Percentiles rank a stretch among this genome's conserved stretches.
phyloP scores from a whole-genome alignment of 1,140 invertebrate species.

The Brachionus rotundiformis region DNA sequence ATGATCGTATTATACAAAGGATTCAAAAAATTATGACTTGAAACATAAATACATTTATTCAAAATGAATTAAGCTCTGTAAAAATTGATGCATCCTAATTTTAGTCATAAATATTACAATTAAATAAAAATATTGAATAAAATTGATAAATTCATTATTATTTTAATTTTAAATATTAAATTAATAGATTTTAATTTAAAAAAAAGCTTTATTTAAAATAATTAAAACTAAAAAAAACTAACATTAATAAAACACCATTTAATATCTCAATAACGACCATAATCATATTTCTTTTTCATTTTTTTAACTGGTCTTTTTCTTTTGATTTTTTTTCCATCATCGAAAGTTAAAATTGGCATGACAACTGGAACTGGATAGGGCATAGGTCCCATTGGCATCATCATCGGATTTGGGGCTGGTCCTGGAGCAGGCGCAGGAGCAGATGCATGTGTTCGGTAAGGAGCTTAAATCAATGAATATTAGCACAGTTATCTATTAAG shows the following conservation, averaged over 20 bases:
- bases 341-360: background rate
- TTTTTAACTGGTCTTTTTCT: background rate
- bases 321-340: background rate
- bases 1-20: too few species aligned
- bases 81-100: too few species aligned
- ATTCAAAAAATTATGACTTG: too few species aligned
- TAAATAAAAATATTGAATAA: too few species aligned
- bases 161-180: too few species aligned
- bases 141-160: too few species aligned
- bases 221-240: too few species aligned
- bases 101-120: too few species aligned
- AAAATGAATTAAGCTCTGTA: too few species aligned
- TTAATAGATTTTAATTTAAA: too few species aligned
- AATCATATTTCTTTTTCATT: background rate
- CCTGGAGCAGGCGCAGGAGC: background rate
- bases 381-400: background rate
- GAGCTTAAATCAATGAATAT: background rate
- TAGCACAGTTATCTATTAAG: too few species aligned
- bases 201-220: background rate
- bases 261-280: constrained; percentile 8
- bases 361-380: constrained; percentile 20
- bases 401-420: background rate
- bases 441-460: background rate
- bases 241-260: background rate
- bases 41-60: too few species aligned